Evolutionary conservation across 2,797 vertebrate species (phyloP), one percentile per base, ranked within the genome.

Genomic region (Mus spretus): DNA sequence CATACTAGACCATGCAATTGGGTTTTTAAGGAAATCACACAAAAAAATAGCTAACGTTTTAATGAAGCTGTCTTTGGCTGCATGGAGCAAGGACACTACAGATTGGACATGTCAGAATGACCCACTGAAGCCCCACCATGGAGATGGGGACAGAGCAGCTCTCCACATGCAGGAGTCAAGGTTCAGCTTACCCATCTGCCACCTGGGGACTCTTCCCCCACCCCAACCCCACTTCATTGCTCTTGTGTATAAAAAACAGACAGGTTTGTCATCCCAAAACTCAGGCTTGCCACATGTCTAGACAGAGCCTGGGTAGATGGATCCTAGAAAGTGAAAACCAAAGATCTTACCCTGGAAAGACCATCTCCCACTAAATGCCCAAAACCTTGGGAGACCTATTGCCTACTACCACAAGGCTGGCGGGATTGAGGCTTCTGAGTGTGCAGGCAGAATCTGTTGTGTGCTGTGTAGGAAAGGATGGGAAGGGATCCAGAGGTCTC

Each of bases 201-300:
- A 72, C 6, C 50, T 31, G 65, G 37, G 50, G 13, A 26, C 24
- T 47, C 78, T 55, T 55, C 15, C n/a, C 50, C 50, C 0, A 10
- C 50, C 50, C 50, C 50, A 50, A 82, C 40, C 10, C 17, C 89
- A 24, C 28, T 44, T 11, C 57, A 57, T n/a, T 22, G 65, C 7
- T 47, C 34, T 53, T 22, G 19, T 15, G 31, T 40, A 31, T 37
- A 37, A 44, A n/a, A 7, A 4, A n/a, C 31, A 4, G 44, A 17
- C 0, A 4, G 14, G 31, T 3, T 3, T 31, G 8, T 3, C 1
- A 24, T 44, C 7, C 55, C 57, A 40, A 3, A 15, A 57, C 2
- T 17, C 9, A 0, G 28, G 6, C 26, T 61, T 28, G 13, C 24
- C 14, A 53, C 72, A 47, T 31, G 20, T 44, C 70, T 70, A 6